Evolutionary conservation across 2,113 vertebrate species (phyloP), one percentile per base, ranked within the genome.

Genomic region (Corapipo altera): DNA sequence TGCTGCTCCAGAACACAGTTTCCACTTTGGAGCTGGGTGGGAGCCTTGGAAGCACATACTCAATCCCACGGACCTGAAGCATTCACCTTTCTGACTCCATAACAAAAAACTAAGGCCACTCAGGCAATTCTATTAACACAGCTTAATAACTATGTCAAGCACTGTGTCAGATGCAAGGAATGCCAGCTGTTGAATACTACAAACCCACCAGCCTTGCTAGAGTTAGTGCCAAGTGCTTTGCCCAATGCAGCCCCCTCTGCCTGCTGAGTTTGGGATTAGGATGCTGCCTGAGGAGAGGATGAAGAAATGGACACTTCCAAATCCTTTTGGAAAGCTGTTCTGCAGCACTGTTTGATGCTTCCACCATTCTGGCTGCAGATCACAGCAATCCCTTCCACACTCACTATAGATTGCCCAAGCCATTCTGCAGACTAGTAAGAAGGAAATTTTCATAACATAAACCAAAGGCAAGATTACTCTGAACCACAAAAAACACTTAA

Each of bases 1-100:
- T 35, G 54, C 76, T 30, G 46, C 2, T 5, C 27, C 52, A 79
- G n/a, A 44, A 65, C 0, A 0, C 1, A 0, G 11, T 6, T 80
- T 46, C 72, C 55, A 83, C 19, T 48, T 5, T 4, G 9, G 39
- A 71, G 77, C 64, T 35, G 59, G 17, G 13, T 15, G 15, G 22
- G 28, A 65, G 30, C 62, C 71, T 52, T 43, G 15, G 58, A 12
- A 84, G 18, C 2, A 1, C 37, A 33, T 6, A 66, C 8, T 76
- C 80, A 72, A 57, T 8, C 9, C 55, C 37, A 26, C 0, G 1
- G 51, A 54, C 23, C 11, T 8, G 14, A 81, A 71, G 33, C 33
- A 67, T 21, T n/a, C n/a, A 22, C 71, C 75, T 65, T 57, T 49
- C 30, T 67, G 71, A 81, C 35, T 66, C 46, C 54, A 44, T 39